Evolutionary conservation across 2,113 vertebrate species (phyloP).

Genomic region (Ascaphus truei): DNA sequence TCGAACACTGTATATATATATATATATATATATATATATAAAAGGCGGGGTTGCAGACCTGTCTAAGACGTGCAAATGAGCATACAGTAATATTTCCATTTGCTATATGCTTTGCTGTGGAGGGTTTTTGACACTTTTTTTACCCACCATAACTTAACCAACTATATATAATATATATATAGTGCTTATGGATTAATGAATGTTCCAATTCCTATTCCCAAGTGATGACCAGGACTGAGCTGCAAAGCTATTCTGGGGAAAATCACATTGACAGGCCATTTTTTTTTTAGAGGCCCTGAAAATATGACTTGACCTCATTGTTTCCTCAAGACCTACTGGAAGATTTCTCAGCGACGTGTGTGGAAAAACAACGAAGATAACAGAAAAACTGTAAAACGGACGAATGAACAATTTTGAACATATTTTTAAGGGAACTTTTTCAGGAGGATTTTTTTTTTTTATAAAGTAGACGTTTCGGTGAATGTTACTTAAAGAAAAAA

Average conservation of each 20-base stretch:
- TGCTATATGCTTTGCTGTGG: no score
- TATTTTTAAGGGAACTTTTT: neutral
- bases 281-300: conserved; percentile 9
- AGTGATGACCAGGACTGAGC: neutral
- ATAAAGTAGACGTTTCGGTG: neutral
- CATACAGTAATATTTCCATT: no score
- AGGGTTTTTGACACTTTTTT: no score
- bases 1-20: no score
- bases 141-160: no score
- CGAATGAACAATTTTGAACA: neutral
- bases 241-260: neutral
- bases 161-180: no score
- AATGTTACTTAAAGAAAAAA: no score
- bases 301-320: conserved; percentile 21
- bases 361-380: neutral
- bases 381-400: neutral
- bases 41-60: no score
- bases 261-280: conserved; percentile 7
- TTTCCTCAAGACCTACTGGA: neutral
- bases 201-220: neutral
- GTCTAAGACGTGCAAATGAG: no score
- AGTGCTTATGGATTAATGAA: neutral
- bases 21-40: no score
- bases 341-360: neutral
- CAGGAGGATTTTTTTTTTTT: neutral